A percentile compares a stretch with the other conserved stretches of the same genome.
phyloP scores from a whole-genome alignment of 2,888 invertebrate genomes.

The Proisotoma minuta region DNA sequence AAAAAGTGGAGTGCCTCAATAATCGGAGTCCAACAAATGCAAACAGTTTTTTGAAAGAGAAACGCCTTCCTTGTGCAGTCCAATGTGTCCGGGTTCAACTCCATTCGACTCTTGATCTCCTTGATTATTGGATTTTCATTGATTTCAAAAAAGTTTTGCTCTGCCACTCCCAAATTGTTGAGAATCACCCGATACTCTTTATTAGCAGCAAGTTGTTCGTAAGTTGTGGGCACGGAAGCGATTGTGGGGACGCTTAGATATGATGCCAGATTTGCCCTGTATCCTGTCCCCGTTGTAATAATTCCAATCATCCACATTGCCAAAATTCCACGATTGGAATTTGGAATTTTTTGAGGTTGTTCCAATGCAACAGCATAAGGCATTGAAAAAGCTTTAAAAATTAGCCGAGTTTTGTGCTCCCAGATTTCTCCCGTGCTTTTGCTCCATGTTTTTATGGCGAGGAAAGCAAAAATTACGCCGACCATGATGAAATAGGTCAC shows the following conservation, averaged over 20 bases:
- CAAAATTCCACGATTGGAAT: background rate
- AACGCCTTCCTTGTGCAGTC: conserved; percentile 5
- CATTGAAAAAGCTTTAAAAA: background rate
- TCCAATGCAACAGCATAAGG: conserved; percentile 7
- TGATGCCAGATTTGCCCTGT: conserved; percentile 19
- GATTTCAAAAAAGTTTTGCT: conserved; percentile 13
- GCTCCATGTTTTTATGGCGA: background rate
- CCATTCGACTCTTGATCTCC: conserved; percentile 13
- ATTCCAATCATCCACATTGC: conserved; percentile 6
- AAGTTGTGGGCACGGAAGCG: conserved; percentile 12
- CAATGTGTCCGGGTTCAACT: background rate
- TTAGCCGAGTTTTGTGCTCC: background rate
- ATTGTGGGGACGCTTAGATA: conserved; percentile 18
- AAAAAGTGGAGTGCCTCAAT: background rate
- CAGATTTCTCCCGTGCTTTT: background rate
- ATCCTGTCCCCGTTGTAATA: conserved; percentile 21
- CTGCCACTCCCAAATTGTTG: conserved; percentile 20
- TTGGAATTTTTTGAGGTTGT: background rate
- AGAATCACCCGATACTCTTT: conserved; percentile 13
- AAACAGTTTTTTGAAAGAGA: background rate
- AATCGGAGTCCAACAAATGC: conserved; percentile 6
- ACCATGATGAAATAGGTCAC: background rate
- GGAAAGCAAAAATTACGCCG: background rate
- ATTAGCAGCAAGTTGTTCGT: conserved; percentile 6
- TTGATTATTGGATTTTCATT: conserved; percentile 11